These are phyloP conservation scores for Orius laevigatus DNA, from an alignment of 1,140 invertebrate genomes.

Conservation along the genomic window DNA sequence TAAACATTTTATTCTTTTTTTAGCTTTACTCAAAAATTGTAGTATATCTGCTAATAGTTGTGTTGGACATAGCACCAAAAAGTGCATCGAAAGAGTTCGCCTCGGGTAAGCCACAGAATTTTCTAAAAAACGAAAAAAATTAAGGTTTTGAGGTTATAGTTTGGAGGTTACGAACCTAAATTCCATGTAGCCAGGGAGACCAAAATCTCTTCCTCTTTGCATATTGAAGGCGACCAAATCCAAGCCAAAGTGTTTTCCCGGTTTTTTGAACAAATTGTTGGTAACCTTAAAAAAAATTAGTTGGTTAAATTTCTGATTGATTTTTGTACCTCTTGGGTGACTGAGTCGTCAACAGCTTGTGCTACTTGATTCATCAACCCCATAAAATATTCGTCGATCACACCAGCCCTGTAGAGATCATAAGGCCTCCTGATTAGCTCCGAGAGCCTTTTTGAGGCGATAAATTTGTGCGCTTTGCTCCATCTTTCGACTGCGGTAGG, in stretches of 20 bases:
- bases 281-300: constrained; percentile 36
- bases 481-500: constrained; percentile 78
- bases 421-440: constrained; percentile 76
- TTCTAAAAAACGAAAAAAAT: constrained; percentile 31
- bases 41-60: constrained; percentile 60
- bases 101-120: constrained; percentile 73
- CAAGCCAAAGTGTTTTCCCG: constrained; percentile 67
- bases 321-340: constrained; percentile 60
- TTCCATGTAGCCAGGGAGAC: constrained; percentile 82
- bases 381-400: constrained; percentile 83
- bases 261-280: constrained; percentile 81
- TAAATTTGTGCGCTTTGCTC: constrained; percentile 86
- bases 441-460: constrained; percentile 76
- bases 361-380: constrained; percentile 87
- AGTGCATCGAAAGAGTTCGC: constrained; percentile 70
- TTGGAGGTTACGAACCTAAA: constrained; percentile 35
- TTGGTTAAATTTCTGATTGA: constrained; percentile 1
- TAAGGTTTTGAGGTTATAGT: not conserved
- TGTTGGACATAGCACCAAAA: constrained; percentile 75
- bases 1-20: no score
- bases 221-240: constrained; percentile 90
- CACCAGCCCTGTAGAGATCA: constrained; percentile 76
- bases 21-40: constrained; percentile 54
- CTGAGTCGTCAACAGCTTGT: constrained; percentile 86
- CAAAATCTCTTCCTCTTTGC: constrained; percentile 83